Evolutionary conservation across 2,797 vertebrate species (phyloP).

Genomic region (Ceryle rudis): DNA sequence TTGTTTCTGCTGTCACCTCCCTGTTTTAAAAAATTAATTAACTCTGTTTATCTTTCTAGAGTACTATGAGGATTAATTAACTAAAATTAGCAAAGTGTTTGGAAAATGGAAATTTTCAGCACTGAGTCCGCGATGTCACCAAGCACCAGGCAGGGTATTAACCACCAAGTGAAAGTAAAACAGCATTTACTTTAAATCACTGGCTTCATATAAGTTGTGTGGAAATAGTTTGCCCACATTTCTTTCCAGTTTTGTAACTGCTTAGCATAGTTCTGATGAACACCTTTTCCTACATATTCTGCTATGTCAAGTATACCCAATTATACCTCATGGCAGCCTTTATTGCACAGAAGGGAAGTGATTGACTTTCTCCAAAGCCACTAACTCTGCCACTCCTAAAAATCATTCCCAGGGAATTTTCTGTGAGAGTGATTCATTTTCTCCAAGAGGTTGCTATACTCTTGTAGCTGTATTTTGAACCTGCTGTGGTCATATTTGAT

Average conservation of each 20-base stretch:
- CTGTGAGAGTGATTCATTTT: slow-evolving; percentile 30
- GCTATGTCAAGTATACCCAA: neutral
- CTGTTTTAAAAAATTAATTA: neutral
- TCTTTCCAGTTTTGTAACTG: neutral
- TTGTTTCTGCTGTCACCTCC: neutral
- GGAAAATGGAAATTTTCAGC: neutral
- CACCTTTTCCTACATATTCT: neutral
- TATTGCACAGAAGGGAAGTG: slow-evolving; percentile 4
- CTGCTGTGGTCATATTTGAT: slow-evolving; percentile 12
- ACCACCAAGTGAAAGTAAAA: neutral
- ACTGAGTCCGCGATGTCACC: neutral
- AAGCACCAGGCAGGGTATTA: too few species aligned
- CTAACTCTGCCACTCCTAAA: slow-evolving; percentile 25
- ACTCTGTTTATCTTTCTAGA: neutral
- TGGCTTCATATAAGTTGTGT: neutral
- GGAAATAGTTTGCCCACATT: neutral
- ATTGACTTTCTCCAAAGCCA: slow-evolving; percentile 46
- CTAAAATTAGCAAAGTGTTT: neutral
- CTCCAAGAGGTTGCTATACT: slow-evolving; percentile 4
- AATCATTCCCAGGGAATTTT: slow-evolving; percentile 21
- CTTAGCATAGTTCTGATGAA: neutral
- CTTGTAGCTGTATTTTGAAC: slow-evolving; percentile 21
- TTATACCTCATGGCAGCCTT: neutral
- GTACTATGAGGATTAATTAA: neutral
- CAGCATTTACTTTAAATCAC: neutral